Evolutionary conservation across 2,888 invertebrate genomes (phyloP).

Genomic region (Synanthedon tipuliformis): DNA sequence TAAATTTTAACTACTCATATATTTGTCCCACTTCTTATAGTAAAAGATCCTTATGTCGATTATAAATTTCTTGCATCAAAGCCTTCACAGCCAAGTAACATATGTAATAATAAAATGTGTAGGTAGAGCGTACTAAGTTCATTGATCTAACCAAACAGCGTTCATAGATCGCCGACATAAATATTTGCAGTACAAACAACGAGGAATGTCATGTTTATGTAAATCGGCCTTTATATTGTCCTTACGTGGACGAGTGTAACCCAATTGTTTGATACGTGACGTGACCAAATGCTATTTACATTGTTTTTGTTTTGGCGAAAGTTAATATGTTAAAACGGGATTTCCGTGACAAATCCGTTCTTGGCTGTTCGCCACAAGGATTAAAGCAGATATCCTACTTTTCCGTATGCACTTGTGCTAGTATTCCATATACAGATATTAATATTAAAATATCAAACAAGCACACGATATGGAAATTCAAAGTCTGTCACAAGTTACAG

Average conservation of each 20-base stretch:
- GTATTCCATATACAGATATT: too few species aligned
- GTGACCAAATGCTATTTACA: slow-evolving; percentile 9
- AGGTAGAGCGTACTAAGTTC: background rate
- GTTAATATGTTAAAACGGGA: slow-evolving; percentile 27
- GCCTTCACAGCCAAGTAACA: too few species aligned
- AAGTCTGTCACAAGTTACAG: too few species aligned
- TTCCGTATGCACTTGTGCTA: too few species aligned
- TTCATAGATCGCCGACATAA: slow-evolving; percentile 14
- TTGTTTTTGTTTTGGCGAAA: slow-evolving; percentile 30
- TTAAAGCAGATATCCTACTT: background rate
- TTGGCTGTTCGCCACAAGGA: slow-evolving; percentile 26
- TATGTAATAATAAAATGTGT: background rate
- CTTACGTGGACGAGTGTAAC: slow-evolving; percentile 34
- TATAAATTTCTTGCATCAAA: too few species aligned
- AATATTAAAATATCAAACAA: too few species aligned
- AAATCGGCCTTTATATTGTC: slow-evolving; percentile 34
- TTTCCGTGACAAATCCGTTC: slow-evolving; percentile 17
- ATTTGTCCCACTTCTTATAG: too few species aligned
- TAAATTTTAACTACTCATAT: too few species aligned
- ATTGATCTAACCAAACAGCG: background rate
- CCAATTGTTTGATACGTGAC: slow-evolving; percentile 45
- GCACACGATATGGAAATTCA: too few species aligned
- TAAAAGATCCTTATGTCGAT: too few species aligned
- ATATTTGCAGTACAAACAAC: slow-evolving; percentile 30
- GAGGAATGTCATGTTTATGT: slow-evolving; percentile 35